Evolutionary conservation across 2,888 invertebrate genomes (phyloP).

Genomic region (Allacma fusca): DNA sequence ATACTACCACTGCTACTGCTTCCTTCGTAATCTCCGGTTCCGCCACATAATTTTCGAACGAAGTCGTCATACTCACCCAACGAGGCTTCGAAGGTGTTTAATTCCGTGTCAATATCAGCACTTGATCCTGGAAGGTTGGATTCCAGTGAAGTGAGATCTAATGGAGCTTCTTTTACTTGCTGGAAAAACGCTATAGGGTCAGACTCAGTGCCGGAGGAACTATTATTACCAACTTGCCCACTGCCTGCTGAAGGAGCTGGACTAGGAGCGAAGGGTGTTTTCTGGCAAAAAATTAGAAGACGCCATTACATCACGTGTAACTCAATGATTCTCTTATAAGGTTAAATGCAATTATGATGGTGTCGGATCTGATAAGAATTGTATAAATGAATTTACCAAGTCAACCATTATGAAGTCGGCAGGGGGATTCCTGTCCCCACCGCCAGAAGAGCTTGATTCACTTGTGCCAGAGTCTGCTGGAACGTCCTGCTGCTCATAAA

Average conservation of each 20-base stretch:
- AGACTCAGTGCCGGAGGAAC: conserved; percentile 71
- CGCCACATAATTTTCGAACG: conserved; percentile 53
- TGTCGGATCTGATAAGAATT: too few relatives aligned
- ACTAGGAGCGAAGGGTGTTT: conserved; percentile 44
- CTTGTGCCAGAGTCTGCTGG: conserved; percentile 26
- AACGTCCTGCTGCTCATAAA: conserved; percentile 25
- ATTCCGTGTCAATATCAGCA: conserved; percentile 66
- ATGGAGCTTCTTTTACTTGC: conserved; percentile 78
- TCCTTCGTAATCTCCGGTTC: conserved; percentile 20
- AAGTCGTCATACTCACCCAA: conserved; percentile 79
- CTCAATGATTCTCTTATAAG: too few relatives aligned
- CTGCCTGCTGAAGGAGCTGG: conserved; percentile 28
- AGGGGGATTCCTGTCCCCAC: conserved; percentile 49
- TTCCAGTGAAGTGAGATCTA: conserved; percentile 67
- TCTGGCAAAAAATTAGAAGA: conserved; percentile 36
- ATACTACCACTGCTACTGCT: conserved; percentile 41
- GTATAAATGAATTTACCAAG: conserved; percentile 72
- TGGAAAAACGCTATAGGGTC: conserved; percentile 82
- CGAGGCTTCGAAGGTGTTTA: conserved; percentile 78
- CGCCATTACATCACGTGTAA: too few relatives aligned
- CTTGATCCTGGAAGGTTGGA: conserved; percentile 63
- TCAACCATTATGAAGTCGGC: conserved; percentile 73
- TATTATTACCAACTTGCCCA: conserved; percentile 27
- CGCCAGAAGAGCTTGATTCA: conserved; percentile 43
- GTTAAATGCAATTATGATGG: too few relatives aligned